Conservation (phyloP, 2,888 invertebrate species). For the Chouioia cunea region DNA sequence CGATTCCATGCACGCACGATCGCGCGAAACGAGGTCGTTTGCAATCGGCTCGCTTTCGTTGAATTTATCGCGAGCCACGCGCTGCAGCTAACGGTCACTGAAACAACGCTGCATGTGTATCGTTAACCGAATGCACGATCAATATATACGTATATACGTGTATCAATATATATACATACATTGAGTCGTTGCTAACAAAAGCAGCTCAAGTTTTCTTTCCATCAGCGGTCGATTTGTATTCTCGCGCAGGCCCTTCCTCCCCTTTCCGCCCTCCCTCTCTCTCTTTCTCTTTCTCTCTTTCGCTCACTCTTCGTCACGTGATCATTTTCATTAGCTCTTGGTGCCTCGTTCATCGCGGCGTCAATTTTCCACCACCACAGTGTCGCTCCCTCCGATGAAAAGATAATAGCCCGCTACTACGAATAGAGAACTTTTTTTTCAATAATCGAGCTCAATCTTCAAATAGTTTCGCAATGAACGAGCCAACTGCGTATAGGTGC, state of each 20-base stretch:
- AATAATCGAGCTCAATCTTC: too few species aligned
- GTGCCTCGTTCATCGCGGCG: too few species aligned
- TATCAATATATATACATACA: not conserved
- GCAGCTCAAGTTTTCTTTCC: constrained; percentile 42
- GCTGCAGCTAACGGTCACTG: constrained; percentile 22
- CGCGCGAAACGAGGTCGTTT: constrained; percentile 40
- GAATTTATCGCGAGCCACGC: constrained; percentile 41
- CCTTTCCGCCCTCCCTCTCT: too few species aligned
- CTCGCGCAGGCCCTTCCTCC: not conserved
- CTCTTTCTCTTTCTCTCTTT: not conserved
- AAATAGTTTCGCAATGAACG: too few species aligned
- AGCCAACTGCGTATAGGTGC: too few species aligned
- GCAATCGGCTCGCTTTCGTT: constrained; percentile 16
- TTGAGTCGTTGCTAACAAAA: constrained; percentile 1
- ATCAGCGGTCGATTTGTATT: constrained; percentile 38
- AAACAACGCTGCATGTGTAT: not conserved
- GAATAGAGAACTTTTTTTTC: too few species aligned
- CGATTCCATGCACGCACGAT: constrained; percentile 6
- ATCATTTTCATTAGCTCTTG: constrained; percentile 22
- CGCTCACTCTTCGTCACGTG: constrained; percentile 27
- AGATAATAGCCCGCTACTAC: constrained; percentile 9
- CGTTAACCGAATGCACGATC: not conserved
- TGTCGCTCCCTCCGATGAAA: constrained; percentile 14
- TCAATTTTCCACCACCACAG: not conserved
- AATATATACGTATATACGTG: not conserved